A percentile compares a stretch with the other conserved stretches of the same genome.
Conservation (phyloP, 2,888 invertebrate species). For the Serrognathus titanus region DNA sequence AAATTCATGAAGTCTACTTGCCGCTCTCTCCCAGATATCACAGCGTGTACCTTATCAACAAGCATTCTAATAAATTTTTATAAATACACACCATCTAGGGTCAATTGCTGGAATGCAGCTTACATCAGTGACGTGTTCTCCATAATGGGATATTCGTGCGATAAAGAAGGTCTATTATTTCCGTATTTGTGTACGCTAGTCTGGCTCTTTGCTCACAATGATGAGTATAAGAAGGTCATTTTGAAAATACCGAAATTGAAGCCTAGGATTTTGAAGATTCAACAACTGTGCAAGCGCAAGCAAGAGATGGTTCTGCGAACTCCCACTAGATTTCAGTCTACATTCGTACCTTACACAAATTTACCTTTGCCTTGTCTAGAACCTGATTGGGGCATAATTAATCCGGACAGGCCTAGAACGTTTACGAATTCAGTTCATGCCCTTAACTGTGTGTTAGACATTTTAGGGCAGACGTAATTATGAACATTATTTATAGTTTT, state of each 20-base stretch:
- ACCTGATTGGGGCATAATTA: slow-evolving; percentile 45
- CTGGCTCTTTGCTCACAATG: slow-evolving; percentile 62
- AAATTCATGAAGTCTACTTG: slow-evolving; percentile 46
- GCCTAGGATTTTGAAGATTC: slow-evolving; percentile 36
- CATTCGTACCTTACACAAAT: slow-evolving; percentile 21
- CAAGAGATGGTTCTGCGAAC: slow-evolving; percentile 37
- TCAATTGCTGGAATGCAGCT: slow-evolving; percentile 59
- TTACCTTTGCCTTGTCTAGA: slow-evolving; percentile 30
- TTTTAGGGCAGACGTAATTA: slow-evolving; percentile 3
- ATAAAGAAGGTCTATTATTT: slow-evolving; percentile 62
- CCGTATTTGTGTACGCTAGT: slow-evolving; percentile 63
- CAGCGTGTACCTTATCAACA: slow-evolving; percentile 53
- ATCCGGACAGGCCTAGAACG: slow-evolving; percentile 35
- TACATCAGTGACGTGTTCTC: slow-evolving; percentile 60
- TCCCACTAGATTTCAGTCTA: slow-evolving; percentile 24
- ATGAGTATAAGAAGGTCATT: slow-evolving; percentile 48
- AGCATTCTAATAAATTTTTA: slow-evolving; percentile 65
- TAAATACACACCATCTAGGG: slow-evolving; percentile 59
- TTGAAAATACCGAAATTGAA: slow-evolving; percentile 32
- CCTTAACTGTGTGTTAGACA: slow-evolving; percentile 27
- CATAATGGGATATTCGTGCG: slow-evolving; percentile 65
- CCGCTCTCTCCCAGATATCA: slow-evolving; percentile 61
- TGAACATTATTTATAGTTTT: too few relatives aligned
- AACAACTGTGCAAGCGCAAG: slow-evolving; percentile 35
- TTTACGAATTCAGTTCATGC: slow-evolving; percentile 42